Conservation (phyloP, 2,888 invertebrate genomes). For the Leucophora obtusa region DNA sequence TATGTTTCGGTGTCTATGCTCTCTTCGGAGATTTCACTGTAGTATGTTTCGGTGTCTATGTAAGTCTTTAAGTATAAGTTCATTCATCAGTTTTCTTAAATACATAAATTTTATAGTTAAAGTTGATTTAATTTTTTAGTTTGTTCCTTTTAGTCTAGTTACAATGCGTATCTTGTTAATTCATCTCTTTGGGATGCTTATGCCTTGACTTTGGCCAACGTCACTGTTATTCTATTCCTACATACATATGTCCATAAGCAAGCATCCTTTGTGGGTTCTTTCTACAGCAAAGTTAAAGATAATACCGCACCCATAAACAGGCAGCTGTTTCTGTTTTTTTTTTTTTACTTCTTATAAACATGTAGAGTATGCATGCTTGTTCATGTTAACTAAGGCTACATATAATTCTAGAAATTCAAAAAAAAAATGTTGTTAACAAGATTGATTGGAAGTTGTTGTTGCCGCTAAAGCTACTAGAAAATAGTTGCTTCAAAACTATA, state of each 20-base stretch:
- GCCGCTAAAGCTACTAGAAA: slow-evolving; percentile 44
- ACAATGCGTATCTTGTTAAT: slow-evolving; percentile 62
- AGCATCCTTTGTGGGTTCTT: slow-evolving; percentile 55
- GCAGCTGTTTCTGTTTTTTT: slow-evolving; percentile 51
- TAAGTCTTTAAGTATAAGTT: slow-evolving; percentile 18
- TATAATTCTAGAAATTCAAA: slow-evolving; percentile 29
- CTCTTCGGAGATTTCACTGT: background rate
- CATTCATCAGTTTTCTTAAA: slow-evolving; percentile 59
- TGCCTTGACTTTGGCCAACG: slow-evolving; percentile 36
- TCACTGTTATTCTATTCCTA: slow-evolving; percentile 16
- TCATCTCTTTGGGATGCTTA: slow-evolving; percentile 57
- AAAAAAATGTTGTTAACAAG: slow-evolving; percentile 62
- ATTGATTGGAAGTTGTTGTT: slow-evolving; percentile 61
- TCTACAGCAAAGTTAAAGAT: slow-evolving; percentile 46
- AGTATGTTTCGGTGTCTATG: background rate
- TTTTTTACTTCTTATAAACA: slow-evolving; percentile 7
- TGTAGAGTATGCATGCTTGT: slow-evolving; percentile 38
- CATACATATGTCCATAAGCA: background rate
- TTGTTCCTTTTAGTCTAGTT: slow-evolving; percentile 44
- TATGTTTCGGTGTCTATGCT: too few relatives aligned
- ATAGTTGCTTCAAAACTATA: slow-evolving; percentile 21
- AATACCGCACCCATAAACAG: slow-evolving; percentile 63
- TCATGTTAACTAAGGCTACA: slow-evolving; percentile 34
- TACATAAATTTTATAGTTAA: slow-evolving; percentile 32
- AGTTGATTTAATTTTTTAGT: background rate